phyloP scores from a whole-genome alignment of 2,113 vertebrate species.

The Oreotrochilus melanogaster region DNA sequence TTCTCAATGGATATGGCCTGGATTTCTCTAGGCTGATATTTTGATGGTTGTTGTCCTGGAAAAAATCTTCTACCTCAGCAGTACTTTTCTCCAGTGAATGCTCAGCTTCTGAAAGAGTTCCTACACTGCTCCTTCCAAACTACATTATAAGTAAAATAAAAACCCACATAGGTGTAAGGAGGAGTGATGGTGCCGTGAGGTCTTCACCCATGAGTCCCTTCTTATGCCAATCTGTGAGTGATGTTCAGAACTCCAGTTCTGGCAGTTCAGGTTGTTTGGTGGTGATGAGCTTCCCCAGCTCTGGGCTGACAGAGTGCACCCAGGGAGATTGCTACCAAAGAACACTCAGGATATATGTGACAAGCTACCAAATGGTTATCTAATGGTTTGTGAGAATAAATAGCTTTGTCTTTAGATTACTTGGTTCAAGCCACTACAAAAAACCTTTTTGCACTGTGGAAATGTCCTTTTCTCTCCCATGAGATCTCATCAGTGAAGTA shows the following conservation, averaged over 20 bases:
- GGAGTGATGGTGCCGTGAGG: neutral
- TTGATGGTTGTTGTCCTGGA: neutral
- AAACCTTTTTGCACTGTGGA: neutral
- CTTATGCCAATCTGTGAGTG: neutral
- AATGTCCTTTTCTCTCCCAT: neutral
- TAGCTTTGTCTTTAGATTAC: neutral
- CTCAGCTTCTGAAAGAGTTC: neutral
- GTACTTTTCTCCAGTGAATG: neutral
- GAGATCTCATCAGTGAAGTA: neutral
- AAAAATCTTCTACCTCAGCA: neutral
- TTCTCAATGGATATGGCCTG: neutral
- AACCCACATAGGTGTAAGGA: neutral
- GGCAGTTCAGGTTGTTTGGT: neutral
- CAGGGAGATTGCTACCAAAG: neutral
- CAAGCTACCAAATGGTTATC: neutral
- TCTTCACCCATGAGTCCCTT: neutral
- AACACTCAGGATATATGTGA: neutral
- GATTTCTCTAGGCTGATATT: neutral
- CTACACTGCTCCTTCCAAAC: neutral
- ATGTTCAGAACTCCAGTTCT: neutral
- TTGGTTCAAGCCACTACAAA: neutral
- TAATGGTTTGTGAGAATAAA: neutral
- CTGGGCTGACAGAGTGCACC: neutral
- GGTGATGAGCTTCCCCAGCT: neutral
- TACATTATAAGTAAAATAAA: neutral